These are phyloP conservation scores for Sinocyclocheilus anophthalmus DNA, from an alignment of 2,113 vertebrate species.

Conservation along the genomic window DNA sequence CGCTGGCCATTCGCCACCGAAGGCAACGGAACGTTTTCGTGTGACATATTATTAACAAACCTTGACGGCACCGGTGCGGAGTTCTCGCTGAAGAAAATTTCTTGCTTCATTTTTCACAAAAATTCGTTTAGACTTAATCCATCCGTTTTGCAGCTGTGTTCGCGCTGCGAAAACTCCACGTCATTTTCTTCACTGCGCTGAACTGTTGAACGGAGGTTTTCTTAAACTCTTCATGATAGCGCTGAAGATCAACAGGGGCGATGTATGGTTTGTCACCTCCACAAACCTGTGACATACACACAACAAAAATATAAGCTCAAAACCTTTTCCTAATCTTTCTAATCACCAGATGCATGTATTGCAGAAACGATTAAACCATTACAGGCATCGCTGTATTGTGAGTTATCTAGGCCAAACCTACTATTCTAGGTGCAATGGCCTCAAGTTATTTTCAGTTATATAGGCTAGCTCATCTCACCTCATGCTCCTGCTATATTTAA, in stretches of 20 bases:
- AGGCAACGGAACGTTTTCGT: too few relatives aligned
- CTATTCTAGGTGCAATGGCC: slow-evolving; percentile 47
- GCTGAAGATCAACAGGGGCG: slow-evolving; percentile 90
- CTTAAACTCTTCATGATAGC: slow-evolving; percentile 85
- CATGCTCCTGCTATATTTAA: slow-evolving; percentile 34
- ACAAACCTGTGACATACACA: slow-evolving; percentile 79
- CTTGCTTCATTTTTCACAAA: too few relatives aligned
- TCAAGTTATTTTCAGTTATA: slow-evolving; percentile 54
- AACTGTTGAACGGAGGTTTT: slow-evolving; percentile 84
- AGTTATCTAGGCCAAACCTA: slow-evolving; percentile 49
- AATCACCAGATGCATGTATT: neutral
- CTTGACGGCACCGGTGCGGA: too few relatives aligned
- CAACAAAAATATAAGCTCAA: neutral
- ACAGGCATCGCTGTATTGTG: neutral
- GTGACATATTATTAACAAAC: too few relatives aligned
- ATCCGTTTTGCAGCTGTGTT: too few relatives aligned
- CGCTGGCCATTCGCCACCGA: too few relatives aligned
- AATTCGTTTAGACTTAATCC: too few relatives aligned
- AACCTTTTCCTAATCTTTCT: neutral
- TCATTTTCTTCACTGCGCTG: slow-evolving; percentile 96
- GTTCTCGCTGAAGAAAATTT: too few relatives aligned
- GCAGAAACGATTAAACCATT: neutral
- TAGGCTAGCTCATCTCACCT: slow-evolving; percentile 42
- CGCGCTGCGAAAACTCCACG: too few relatives aligned
- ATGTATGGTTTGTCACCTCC: slow-evolving; percentile 97